phyloP scores from a whole-genome alignment of 2,797 vertebrate genomes.

The Aphelocoma californica region DNA sequence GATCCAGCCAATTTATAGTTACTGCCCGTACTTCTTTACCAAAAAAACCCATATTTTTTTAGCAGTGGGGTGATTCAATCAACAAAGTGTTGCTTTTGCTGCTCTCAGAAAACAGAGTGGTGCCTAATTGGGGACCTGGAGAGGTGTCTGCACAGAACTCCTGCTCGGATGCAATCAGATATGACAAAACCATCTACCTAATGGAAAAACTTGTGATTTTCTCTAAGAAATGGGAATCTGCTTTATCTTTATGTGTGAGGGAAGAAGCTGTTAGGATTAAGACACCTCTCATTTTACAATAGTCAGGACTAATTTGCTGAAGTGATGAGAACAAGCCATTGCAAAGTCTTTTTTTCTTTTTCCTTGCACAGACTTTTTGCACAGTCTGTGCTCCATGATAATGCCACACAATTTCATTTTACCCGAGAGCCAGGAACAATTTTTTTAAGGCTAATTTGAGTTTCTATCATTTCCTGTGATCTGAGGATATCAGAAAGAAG shows the following conservation, averaged over 20 bases:
- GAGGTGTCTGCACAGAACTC: neutral
- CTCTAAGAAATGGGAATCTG: neutral
- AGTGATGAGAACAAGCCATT: neutral
- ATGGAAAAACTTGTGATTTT: neutral
- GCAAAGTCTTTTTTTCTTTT: neutral
- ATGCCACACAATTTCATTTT: neutral
- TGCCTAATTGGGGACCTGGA: neutral
- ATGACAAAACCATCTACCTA: neutral
- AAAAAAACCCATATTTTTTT: accelerated
- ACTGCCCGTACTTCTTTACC: neutral
- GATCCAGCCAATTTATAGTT: neutral
- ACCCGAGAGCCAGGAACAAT: neutral
- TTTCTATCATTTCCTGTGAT: neutral
- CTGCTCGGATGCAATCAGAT: neutral
- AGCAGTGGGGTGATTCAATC: neutral
- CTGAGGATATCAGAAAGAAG: neutral
- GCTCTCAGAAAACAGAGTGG: neutral
- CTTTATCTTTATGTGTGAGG: neutral
- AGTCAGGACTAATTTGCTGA: neutral
- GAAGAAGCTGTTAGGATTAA: neutral
- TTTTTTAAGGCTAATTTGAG: neutral
- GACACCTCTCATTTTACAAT: neutral
- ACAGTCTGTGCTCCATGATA: neutral
- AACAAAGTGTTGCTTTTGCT: neutral
- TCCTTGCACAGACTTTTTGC: neutral